Base-by-base conservation (phyloP, 2,113 vertebrate genomes). In the Collichthys lucidus region DNA sequence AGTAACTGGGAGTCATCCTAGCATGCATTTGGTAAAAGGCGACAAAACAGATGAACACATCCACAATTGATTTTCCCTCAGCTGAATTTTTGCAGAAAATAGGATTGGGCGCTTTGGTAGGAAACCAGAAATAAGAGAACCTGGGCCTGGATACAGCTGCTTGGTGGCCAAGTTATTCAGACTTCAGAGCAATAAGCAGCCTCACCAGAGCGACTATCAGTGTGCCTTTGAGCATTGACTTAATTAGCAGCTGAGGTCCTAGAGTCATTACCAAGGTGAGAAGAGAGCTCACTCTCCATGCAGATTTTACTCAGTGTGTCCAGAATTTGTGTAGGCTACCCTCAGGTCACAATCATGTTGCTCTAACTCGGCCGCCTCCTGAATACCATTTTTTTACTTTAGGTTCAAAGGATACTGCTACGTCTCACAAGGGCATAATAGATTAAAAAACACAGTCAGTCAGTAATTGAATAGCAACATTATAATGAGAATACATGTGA, bases 401-500 rank as follows among this genome's bases (percentile, higher is more conserved):
- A 22, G 22, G 77, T 26, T 65, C 59, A 47, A 64, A 66, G 24
- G 65, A 31, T 47, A 35, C 47, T n/a, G 56, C 64, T 60, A 60
- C 40, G 73, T 77, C 42, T 59, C 53, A 29, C 63, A 83, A 77
- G 79, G 69, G 46, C n/a, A 56, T 17, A 56, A 47, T 4, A 76
- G 46, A 88, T 90, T 86, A 80, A 81, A 81, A 85, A 76, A 62
- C 22, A 44, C 80, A 71, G 74, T 24, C 75, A 63, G 75, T 70
- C 67, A 61, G 83, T 84, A 78, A 85, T 83, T 83, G 66, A 83
- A 86, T 61, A 64, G 80, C 56, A 81, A 56, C 71, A 57, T 72
- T 85, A 67, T 79, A 85, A 87, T 83, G 50, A 84, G 72, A 89
- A 87, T 84, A 78, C 83, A 87, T 89, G 82, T 83, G 80, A 88